Conservation (phyloP, 2,888 invertebrate species). For the Agrotis puta region DNA sequence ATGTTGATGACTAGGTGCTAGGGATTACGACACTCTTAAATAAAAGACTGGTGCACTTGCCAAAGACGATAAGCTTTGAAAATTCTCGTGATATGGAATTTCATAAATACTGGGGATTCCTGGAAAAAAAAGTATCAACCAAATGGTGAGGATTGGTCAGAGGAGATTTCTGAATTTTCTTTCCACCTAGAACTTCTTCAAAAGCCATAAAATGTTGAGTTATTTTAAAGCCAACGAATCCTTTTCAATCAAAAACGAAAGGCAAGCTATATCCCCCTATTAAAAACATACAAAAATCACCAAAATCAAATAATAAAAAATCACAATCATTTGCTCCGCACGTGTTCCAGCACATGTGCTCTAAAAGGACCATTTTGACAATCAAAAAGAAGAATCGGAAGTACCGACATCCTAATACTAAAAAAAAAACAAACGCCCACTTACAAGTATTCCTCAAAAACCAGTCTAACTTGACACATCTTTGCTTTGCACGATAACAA, state of each 20-base stretch:
- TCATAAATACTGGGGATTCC: no score
- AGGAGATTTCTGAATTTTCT: no score
- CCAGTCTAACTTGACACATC: slow-evolving; percentile 50
- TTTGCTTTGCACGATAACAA: neutral
- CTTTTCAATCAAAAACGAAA: neutral
- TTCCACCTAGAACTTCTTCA: neutral
- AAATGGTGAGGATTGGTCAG: no score
- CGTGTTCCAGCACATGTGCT: slow-evolving; percentile 74
- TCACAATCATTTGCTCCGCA: slow-evolving; percentile 68
- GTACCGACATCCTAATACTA: slow-evolving; percentile 60
- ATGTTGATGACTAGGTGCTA: no score
- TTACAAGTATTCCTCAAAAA: slow-evolving; percentile 38
- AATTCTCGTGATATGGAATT: no score
- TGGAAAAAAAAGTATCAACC: no score
- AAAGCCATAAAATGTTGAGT: neutral
- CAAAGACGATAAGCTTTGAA: neutral
- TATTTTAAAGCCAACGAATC: neutral
- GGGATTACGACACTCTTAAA: no score
- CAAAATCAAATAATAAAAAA: slow-evolving; percentile 69
- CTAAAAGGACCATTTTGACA: slow-evolving; percentile 68
- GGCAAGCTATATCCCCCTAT: slow-evolving; percentile 56
- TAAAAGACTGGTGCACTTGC: neutral
- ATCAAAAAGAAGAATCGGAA: slow-evolving; percentile 77
- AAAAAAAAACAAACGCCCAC: slow-evolving; percentile 57
- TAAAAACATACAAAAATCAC: slow-evolving; percentile 49